Base-by-base conservation (phyloP, 2,113 vertebrate species). In the Calyptomena viridis region DNA sequence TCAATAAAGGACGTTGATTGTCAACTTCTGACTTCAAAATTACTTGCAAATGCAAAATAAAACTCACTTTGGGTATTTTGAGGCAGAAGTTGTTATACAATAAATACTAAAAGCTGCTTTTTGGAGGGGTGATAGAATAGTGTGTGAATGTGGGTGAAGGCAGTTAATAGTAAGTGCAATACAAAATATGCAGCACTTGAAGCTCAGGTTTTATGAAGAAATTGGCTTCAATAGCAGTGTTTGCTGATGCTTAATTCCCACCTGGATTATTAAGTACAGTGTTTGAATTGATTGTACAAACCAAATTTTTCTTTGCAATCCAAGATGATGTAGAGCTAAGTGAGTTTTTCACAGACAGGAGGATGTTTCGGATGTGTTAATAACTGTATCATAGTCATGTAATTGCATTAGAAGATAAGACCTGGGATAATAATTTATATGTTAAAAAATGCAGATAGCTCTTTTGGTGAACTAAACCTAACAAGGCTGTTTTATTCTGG, bases 391-490 rank as follows among this genome's bases (percentile, higher is more conserved):
- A 23, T 60, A 76, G 52, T 86, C 92, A 42, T 60, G 88, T 96
- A 95, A 94, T 89, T 96, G 93, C 77, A 74, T 76, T 90, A 85
- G 50, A 81, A 90, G 95, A 96, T 97, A 95, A 91, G 89, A 80
- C 46, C 59, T 55, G 33, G 78, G 86, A 93, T 96, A 63, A 93
- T 95, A 78, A 84, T 93, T 85, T 75, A 44, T 93, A 75, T 90
- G 91, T 89, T 90, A 94, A 96, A 94, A 95, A 94, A 95, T 94
- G 91, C 87, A 96, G 77, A 87, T 93, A 49, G 22, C 40, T 87
- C 40, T 82, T 88, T 52, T 3, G 5, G 67, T 46, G 81, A 68
- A 53, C 33, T 86, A 73, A 88, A 92, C 25, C 56, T 71, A 83
- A 72, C 0, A 1, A 90, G 21, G 31, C 37, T 78, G 1, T 33